Base-by-base conservation (phyloP, 53 echinoderm and acorn worm species). In the Henricia sp. region DNA sequence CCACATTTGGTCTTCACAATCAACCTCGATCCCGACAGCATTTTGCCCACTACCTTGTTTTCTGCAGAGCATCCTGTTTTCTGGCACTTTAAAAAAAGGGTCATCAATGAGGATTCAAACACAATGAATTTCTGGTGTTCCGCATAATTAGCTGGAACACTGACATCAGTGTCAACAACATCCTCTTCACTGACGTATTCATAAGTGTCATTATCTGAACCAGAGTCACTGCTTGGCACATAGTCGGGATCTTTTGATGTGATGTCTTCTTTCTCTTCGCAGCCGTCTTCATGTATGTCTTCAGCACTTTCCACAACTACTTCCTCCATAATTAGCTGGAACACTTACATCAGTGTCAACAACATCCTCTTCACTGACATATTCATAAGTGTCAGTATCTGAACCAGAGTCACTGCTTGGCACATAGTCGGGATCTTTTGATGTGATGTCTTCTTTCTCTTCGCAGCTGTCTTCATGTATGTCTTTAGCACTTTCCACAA, bases 1-100 rank as follows among this genome's bases (percentile, higher is more conserved):
- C 55, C 21, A 21, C 55, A 55, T 55, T 55, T 55, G 17, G 55
- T 55, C 16, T 55, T 55, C 55, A 55, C 55, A 19, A 55, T 55
- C 55, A 55, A 55, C 55, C 55, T 55, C 55, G 55, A 55, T 55
- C 55, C 55, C 11, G 17, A 55, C 17, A 55, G 55, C 20, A 21
- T 55, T 55, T 55, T 55, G 55, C 55, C 55, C 55, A 55, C 55
- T 19, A 55, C 55, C 55, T 55, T 55, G 16, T 55, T 55, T 55
- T 55, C 21, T 55, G 16, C 55, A 55, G 55, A 11, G 20, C 55
- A 55, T 55, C 55, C 55, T 55, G 55, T 55, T 55, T 55, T 55
- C 55, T 55, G 55, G 55, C 55, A 55, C 55, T 55, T 55, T 55
- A 19, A 4, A 20, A 55, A 55, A 19, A 55, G 55, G 17, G 21